These are phyloP conservation scores for Sphinx pinastri DNA, from an alignment of 2,888 invertebrate genomes.

Conservation along the genomic window DNA sequence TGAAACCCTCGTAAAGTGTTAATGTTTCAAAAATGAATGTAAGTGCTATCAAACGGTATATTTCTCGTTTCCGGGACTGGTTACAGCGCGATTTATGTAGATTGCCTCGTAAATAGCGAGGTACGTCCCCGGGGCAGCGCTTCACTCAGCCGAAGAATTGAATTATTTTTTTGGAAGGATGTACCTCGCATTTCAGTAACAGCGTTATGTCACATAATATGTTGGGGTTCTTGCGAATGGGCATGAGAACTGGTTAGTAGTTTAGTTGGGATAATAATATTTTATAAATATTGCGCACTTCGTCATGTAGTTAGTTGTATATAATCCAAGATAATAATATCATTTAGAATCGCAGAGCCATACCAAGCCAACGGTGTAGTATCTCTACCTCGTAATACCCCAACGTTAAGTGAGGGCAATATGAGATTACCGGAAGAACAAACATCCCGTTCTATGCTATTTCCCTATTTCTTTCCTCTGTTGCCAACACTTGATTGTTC, in stretches of 20 bases:
- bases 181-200: background rate
- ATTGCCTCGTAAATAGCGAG: slow-evolving; percentile 32
- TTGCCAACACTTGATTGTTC: too few relatives aligned
- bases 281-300: background rate
- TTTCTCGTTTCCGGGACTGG: slow-evolving; percentile 10
- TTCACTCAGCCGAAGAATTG: slow-evolving; percentile 5
- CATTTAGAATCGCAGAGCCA: too few relatives aligned
- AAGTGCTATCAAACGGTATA: slow-evolving; percentile 17
- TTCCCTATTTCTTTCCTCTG: too few relatives aligned
- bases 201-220: background rate
- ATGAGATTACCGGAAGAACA: too few relatives aligned
- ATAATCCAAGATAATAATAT: too few relatives aligned
- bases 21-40: slow-evolving; percentile 14
- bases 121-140: background rate
- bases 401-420: too few relatives aligned
- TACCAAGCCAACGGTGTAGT: too few relatives aligned
- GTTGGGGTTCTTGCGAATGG: background rate
- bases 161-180: slow-evolving; percentile 11
- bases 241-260: background rate
- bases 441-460: too few relatives aligned
- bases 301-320: too few relatives aligned
- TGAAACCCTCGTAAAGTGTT: background rate
- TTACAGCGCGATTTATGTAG: slow-evolving; percentile 31
- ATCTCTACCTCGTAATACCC: too few relatives aligned
- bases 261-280: background rate